Conservation (phyloP, 1,140 invertebrate genomes). For the Steinernema khuongi region DNA sequence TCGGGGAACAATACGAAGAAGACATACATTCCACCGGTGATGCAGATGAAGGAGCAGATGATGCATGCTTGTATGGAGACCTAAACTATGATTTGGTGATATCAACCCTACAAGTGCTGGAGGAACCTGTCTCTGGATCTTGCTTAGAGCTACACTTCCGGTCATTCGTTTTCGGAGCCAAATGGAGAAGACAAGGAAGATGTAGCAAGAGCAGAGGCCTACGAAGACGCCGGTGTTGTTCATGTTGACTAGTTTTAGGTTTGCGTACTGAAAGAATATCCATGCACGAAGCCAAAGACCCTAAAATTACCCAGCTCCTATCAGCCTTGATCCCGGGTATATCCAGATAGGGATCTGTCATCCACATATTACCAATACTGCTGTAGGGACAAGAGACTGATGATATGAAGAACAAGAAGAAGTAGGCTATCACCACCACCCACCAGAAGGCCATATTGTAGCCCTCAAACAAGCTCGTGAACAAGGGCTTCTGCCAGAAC, state of each 20-base stretch:
- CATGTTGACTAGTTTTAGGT: not conserved
- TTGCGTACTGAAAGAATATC: slow-evolving; percentile 1
- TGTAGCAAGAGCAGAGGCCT: not conserved
- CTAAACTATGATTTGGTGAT: not conserved
- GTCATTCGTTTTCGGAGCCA: not conserved
- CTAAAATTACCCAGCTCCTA: not conserved
- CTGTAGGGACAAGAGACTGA: not conserved
- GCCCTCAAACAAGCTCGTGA: not conserved
- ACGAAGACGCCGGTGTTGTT: not conserved
- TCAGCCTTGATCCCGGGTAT: not conserved
- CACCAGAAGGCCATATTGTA: not conserved
- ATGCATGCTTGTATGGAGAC: slow-evolving; percentile 9
- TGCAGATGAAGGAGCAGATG: not conserved
- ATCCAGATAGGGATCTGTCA: not conserved
- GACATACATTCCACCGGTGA: not conserved
- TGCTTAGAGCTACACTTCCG: not conserved
- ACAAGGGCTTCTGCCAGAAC: not conserved
- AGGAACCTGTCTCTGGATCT: not conserved
- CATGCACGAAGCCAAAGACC: not conserved
- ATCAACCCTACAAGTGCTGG: not conserved
- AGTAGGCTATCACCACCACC: not conserved
- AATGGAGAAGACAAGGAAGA: not conserved
- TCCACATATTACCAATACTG: not conserved
- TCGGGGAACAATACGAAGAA: not conserved
- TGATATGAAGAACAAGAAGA: not conserved